Evolutionary conservation across 2,888 invertebrate genomes (phyloP), one percentile per base, ranked within the genome.

Genomic region (Eurois occulta): DNA sequence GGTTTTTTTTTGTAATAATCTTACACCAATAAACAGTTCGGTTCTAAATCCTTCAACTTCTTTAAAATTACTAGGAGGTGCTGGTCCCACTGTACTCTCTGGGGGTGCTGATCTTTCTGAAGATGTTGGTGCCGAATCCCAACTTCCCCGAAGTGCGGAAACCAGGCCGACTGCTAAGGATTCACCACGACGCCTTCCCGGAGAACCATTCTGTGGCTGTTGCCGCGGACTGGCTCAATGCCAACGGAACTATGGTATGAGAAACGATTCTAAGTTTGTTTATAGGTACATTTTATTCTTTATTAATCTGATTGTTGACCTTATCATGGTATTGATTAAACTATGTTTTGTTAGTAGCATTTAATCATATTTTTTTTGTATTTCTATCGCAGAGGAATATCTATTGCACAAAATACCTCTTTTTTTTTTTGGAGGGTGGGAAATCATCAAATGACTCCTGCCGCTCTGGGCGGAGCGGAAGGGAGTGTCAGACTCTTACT

Each of bases 21-120:
- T 10, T 21, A 48, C 0, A 8, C 2, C 8, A 48, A 8, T 18
- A 28, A 18, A 16, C 28, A 28, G 28, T 18, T 32, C 60, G 3
- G 28, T 60, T 60, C 18, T 60, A 60, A 80, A 18, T 35, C 2
- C 8, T 38, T 13, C 1, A 16, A 41, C 1, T 35, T 18, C 24
- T 62, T 69, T n/a, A 48, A 38, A 21, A 68, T 76, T 78, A 83
- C 94, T 96, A 98, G 98, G 98, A 98, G 95, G 97, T 98, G 71
- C 96, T 98, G 83, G 96, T 98, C 82, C 98, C 98, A 3, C 96
- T 98, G 0, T 98, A 98, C 94, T 98, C 98, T 55, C 95, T 98
- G 82, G 97, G 97, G 55, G 97, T 98, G 84, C 96, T 98, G 83
- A 98, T 98, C 86, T 97, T 98, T 90, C 97, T 98, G 86, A 98